Evolutionary conservation across 2,888 invertebrate genomes (phyloP), one percentile per base, ranked within the genome.

Genomic region (Volucella bombylans): DNA sequence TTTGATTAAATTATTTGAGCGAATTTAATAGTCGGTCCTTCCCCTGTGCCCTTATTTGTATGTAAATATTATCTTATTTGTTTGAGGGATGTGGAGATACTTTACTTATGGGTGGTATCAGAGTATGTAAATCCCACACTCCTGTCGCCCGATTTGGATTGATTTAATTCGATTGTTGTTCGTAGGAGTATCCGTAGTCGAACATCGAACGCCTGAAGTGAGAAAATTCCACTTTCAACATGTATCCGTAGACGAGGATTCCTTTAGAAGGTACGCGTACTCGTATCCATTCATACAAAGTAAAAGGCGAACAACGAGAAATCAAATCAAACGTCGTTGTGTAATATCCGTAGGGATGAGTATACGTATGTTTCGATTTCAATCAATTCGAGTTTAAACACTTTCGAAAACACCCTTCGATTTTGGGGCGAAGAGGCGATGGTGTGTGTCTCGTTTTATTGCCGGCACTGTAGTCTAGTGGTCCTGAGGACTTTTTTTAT

Each of bases 1-100:
- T 85, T 85, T 85, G 85, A 85, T 85, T 85, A 85, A 85, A 85
- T 85, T 85, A 85, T 85, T 85, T 81, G 81, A 81, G 72, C 81
- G 81, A 81, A 81, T 85, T 85, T 85, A 85, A 85, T 81, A 62
- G 85, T 31, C 31, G 6, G 31, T 61, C 61, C 57, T 69, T 49
- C 67, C 65, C 71, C 81, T 43, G 76, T 77, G 72, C 80, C 81
- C 85, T 85, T 81, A 72, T 85, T 85, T 85, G 85, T 81, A 85
- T 85, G 85, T 81, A 85, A 85, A 85, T 85, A 85, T 85, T 85
- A 85, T 85, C 72, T 67, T 71, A 59, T 76, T 76, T 76, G 71
- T 61, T 67, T 31, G 31, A 76, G 45, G 71, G 77, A 77, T 73
- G 11, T 18, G 31, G 31, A 23, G 31, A 31, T 31, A 31, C 31